Conservation (phyloP, 2,113 vertebrate genomes). For the Zosterops borbonicus region DNA sequence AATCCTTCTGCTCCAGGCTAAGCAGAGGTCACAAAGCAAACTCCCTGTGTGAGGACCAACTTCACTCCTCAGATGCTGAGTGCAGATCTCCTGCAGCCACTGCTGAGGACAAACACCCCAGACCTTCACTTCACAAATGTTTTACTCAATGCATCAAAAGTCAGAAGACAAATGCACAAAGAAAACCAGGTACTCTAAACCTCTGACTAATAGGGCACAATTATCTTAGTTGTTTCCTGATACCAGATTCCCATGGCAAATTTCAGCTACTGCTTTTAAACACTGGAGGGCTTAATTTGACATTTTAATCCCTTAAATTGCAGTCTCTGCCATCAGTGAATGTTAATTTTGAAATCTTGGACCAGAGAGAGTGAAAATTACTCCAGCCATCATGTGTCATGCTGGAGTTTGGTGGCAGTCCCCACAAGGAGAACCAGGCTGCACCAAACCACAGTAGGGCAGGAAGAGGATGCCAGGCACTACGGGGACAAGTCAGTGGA, state of each 20-base stretch:
- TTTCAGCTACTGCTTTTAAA: neutral
- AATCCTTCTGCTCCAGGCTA: neutral
- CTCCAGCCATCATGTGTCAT: fast-evolving
- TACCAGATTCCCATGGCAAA: neutral
- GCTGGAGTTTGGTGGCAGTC: neutral
- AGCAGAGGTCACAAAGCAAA: neutral
- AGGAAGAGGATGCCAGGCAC: fast-evolving
- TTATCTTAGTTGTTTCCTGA: neutral
- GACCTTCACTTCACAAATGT: neutral
- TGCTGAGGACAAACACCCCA: neutral
- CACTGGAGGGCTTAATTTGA: neutral
- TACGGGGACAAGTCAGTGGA: neutral
- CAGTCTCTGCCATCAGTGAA: neutral
- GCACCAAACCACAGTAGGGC: neutral
- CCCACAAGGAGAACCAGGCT: neutral
- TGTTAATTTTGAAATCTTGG: neutral
- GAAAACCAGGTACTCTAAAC: neutral
- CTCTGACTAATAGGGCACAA: fast-evolving
- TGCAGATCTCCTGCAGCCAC: neutral
- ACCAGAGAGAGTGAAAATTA: neutral
- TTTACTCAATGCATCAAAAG: neutral
- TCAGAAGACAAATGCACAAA: neutral
- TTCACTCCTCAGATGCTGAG: neutral
- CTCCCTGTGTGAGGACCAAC: neutral
- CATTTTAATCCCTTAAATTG: neutral